Percentiles rank a stretch among this genome's conserved stretches.
phyloP scores from a whole-genome alignment of 1,140 invertebrate genomes.

The Apocrypta bakeri region DNA sequence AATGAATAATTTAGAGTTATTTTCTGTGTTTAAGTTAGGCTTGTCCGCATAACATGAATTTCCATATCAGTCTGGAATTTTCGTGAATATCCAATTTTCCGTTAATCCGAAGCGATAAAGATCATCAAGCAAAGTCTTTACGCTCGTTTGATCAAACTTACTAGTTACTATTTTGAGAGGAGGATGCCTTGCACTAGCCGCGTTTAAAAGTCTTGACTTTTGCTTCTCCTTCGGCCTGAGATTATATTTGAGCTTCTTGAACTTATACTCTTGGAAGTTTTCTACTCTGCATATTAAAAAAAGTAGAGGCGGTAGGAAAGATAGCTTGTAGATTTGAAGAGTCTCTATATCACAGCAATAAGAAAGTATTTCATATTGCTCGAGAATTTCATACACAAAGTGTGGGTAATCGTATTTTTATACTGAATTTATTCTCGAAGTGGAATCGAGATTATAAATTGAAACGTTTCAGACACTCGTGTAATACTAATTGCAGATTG shows the following conservation, averaged over 20 bases:
- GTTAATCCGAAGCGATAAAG: too few relatives aligned
- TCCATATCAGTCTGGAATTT: too few relatives aligned
- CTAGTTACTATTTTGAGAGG: not conserved
- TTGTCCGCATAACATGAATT: too few relatives aligned
- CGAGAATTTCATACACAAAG: too few relatives aligned
- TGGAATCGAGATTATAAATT: not conserved
- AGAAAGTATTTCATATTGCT: not conserved
- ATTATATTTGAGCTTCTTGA: not conserved
- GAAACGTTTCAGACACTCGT: not conserved
- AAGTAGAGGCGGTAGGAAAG: not conserved
- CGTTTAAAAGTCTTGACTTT: not conserved
- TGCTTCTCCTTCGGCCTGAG: not conserved
- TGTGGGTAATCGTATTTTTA: too few relatives aligned
- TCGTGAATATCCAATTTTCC: too few relatives aligned
- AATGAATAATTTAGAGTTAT: too few relatives aligned
- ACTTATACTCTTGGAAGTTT: not conserved
- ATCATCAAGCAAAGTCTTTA: not conserved
- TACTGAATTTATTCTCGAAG: not conserved
- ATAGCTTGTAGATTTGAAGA: not conserved
- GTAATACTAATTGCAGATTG: not conserved
- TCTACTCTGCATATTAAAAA: not conserved
- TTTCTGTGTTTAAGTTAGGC: too few relatives aligned
- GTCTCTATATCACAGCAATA: not conserved
- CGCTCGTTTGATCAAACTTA: not conserved
- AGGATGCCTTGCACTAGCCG: too few relatives aligned